These are phyloP conservation scores for Bungarus multicinctus DNA, from an alignment of 2,113 vertebrate species.

Conservation along the genomic window DNA sequence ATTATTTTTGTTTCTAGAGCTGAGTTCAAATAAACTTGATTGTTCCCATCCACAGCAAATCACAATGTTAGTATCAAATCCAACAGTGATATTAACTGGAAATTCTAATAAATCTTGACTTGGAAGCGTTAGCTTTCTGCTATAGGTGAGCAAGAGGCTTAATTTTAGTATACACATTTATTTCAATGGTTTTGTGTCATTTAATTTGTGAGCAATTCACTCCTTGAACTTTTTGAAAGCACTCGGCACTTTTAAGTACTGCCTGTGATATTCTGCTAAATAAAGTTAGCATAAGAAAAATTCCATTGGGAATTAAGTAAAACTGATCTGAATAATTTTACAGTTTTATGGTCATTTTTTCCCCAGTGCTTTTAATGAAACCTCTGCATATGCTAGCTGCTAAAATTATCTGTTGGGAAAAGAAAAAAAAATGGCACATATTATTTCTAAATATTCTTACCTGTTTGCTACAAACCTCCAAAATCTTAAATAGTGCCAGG, in stretches of 20 bases:
- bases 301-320: slow-evolving; percentile 45
- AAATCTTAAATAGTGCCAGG: not conserved
- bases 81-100: slow-evolving; percentile 47
- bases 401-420: slow-evolving; percentile 11
- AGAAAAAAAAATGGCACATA: not conserved
- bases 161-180: slow-evolving; percentile 50
- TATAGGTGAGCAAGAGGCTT: slow-evolving; percentile 27
- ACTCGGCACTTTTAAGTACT: slow-evolving; percentile 58
- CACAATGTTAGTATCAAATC: not conserved
- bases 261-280: slow-evolving; percentile 36
- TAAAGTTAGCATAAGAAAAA: slow-evolving; percentile 52
- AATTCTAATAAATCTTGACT: slow-evolving; percentile 48
- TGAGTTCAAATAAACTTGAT: not conserved
- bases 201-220: slow-evolving; percentile 38
- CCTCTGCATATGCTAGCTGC: slow-evolving; percentile 33
- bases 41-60: not conserved
- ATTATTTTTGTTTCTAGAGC: not conserved
- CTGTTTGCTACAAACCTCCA: not conserved
- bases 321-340: slow-evolving; percentile 54
- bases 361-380: slow-evolving; percentile 26
- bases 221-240: slow-evolving; percentile 61
- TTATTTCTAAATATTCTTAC: not conserved
- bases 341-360: slow-evolving; percentile 36
- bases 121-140: slow-evolving; percentile 35
- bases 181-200: slow-evolving; percentile 29